Conservation (phyloP, 2,888 invertebrate species). For the Erebia aethiops region DNA sequence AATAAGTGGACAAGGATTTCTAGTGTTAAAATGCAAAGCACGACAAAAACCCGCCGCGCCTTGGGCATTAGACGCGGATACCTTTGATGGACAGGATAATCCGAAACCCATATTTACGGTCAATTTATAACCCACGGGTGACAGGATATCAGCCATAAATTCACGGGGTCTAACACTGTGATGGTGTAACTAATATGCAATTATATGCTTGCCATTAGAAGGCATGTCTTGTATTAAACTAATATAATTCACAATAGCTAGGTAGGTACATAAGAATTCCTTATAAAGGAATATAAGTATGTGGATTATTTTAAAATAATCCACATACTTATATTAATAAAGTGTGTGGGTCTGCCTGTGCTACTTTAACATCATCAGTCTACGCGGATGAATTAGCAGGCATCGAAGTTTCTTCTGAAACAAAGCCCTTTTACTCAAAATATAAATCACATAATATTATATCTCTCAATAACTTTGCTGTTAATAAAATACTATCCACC, state of each 20-base stretch:
- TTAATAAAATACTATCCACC: too few species aligned
- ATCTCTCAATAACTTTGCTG: too few species aligned
- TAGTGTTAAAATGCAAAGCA: constrained; percentile 26
- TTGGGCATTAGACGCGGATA: constrained; percentile 33
- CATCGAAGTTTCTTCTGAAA: too few species aligned
- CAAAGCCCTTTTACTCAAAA: too few species aligned
- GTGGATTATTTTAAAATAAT: too few species aligned
- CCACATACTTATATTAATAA: too few species aligned
- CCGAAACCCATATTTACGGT: constrained; percentile 39
- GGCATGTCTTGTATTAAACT: constrained; percentile 10
- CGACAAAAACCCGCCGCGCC: constrained; percentile 29
- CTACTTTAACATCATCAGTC: too few species aligned
- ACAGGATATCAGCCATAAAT: constrained; percentile 36
- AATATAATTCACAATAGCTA: neutral
- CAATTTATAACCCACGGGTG: constrained; percentile 42
- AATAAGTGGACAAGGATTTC: neutral
- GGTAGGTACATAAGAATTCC: neutral
- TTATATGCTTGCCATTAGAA: constrained; percentile 21
- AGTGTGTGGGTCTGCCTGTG: too few species aligned
- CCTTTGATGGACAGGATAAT: constrained; percentile 40
- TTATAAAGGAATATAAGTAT: too few species aligned
- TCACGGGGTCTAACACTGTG: constrained; percentile 28
- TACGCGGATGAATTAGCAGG: too few species aligned
- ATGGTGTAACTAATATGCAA: constrained; percentile 36
- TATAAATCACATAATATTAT: too few species aligned